Percentiles rank a stretch among this genome's conserved stretches.
These are phyloP conservation scores for Drosophila chauvacae DNA, from an alignment of 1,140 invertebrate species.

Conservation along the genomic window DNA sequence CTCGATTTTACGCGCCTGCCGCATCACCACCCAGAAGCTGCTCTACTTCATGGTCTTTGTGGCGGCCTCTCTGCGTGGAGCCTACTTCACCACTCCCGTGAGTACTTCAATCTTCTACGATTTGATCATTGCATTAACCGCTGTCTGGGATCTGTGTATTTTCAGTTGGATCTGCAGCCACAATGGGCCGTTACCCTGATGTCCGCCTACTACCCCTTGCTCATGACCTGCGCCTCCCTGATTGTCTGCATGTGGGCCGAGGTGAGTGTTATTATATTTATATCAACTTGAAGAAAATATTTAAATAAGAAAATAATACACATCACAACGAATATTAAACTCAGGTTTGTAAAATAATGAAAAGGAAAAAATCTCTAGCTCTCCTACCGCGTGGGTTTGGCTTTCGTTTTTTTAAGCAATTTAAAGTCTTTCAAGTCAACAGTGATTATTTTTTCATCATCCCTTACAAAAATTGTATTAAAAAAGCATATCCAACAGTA, in stretches of 20 bases:
- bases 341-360: no score
- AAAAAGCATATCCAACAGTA: no score
- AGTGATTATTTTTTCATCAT: background rate
- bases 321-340: no score
- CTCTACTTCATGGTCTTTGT: conserved; percentile 95
- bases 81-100: conserved; percentile 95
- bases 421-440: background rate
- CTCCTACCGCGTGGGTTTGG: no score
- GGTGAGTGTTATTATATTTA: conserved; percentile 86
- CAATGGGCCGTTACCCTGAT: conserved; percentile 93
- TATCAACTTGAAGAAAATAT: no score
- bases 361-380: no score
- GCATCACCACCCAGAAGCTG: conserved; percentile 95
- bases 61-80: conserved; percentile 92
- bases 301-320: no score
- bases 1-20: conserved; percentile 91
- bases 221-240: conserved; percentile 94
- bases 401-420: no score
- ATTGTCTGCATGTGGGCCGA: conserved; percentile 98
- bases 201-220: conserved; percentile 95
- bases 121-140: background rate
- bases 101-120: conserved; percentile 77
- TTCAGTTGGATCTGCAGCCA: conserved; percentile 91
- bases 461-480: background rate
- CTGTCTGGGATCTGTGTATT: conserved; percentile 47